Percentiles rank a stretch among this genome's conserved stretches.
Evolutionary conservation across 1,140 invertebrate genomes (phyloP).

Genomic region (Monomorium pharaonis): DNA sequence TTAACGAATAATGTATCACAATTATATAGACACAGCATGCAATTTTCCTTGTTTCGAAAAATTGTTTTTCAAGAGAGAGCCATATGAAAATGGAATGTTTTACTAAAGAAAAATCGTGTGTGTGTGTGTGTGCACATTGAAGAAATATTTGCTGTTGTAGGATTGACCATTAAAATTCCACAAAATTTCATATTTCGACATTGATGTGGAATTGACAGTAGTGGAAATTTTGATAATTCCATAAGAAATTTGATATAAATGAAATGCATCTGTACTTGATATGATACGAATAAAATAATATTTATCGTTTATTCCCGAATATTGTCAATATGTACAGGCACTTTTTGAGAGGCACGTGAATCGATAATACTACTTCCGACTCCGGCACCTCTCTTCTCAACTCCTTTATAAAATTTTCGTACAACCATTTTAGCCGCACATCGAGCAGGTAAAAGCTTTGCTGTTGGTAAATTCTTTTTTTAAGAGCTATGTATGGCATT

Average conservation of each 20-base stretch:
- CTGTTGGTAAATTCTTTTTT: background rate
- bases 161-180: background rate
- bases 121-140: background rate
- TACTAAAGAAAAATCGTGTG: background rate
- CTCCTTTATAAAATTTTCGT: conserved; percentile 36
- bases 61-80: too few species aligned
- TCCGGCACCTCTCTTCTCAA: conserved; percentile 15
- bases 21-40: background rate
- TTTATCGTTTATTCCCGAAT: background rate
- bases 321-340: background rate
- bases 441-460: conserved; percentile 13
- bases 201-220: background rate
- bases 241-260: background rate
- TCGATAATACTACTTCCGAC: conserved; percentile 40
- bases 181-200: conserved; percentile 13
- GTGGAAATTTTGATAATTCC: background rate
- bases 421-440: conserved; percentile 6
- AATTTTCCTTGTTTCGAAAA: too few species aligned
- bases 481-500: background rate
- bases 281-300: conserved; percentile 29
- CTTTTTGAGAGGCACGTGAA: conserved; percentile 8
- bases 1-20: background rate
- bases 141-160: background rate
- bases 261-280: background rate
- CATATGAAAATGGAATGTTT: background rate